Evolutionary conservation across 2,888 invertebrate genomes (phyloP), one percentile per base, ranked within the genome.

Genomic region (Koerneria pararmatus): DNA sequence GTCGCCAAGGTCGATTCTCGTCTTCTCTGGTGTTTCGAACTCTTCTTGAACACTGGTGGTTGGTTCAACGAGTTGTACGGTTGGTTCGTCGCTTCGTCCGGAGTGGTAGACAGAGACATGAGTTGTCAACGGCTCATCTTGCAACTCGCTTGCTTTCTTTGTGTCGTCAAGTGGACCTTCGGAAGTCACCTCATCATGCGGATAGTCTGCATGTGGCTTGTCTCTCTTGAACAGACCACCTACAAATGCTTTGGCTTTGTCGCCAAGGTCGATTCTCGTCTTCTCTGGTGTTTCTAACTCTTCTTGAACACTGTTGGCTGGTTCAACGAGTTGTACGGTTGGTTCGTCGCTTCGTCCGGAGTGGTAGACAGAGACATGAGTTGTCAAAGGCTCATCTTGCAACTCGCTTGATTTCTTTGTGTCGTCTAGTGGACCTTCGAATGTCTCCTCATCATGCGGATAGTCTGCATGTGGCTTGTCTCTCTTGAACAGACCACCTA

Each of bases 391-490:
- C 58, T 58, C 35, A 31, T 58, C 58, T 35, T 58, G 35, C 35
- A 58, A 22, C 22, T 57, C 57, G 34, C n/a, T n/a, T 1, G 37
- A 19, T 11, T 27, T n/a, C 6, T n/a, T 6, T 19, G 58, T 58
- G 37, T 58, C 58, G 19, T 19, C 58, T 11, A 35, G 35, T 2
- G 58, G 58, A 27, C 58, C 58, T n/a, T 34, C 34, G 58, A 35
- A 58, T n/a, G n/a, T n/a, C 6, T 15, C 24, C 15, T 58, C 58
- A 35, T 41, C 41, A 41, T 8, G 41, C 27, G 59, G 59, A 48
- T 59, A 59, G 24, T 59, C 59, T 22, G 41, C 41, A 32, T 59
- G 59, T n/a, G n/a, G n/a, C 59, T 59, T 46, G 37, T 58, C 58
- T 11, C 24, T 11, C 57, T 57, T 57, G 57, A 57, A 57, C 5